Base-by-base conservation (phyloP, 2,113 vertebrate genomes). In the Dipodomys spectabilis region DNA sequence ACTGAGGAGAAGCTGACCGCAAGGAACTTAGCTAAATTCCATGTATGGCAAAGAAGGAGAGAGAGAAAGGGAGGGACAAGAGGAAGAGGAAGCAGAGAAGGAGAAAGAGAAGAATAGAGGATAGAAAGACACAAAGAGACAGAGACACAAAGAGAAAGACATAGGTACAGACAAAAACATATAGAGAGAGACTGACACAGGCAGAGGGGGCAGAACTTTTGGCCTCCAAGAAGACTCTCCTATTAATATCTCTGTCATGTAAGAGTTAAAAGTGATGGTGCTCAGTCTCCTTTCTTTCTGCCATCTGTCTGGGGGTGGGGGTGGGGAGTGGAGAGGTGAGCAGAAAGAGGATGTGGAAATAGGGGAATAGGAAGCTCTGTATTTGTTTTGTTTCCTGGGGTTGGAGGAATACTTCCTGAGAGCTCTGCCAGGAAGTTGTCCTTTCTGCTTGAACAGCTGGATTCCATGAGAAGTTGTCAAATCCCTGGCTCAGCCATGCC, bases 371-470 rank as follows among this genome's bases (percentile, higher is more conserved):
- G 95, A 94, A 96, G 75, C 57, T 69, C 89, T 75, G 79, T 81
- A 75, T 91, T 96, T 96, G 72, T 90, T 94, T 93, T 93, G 57
- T 74, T 97, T 96, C 93, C 86, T 84, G 91, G 79, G 53, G 71
- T 30, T 74, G 53, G 88, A 57, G 67, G 68, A 25, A 18, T 1
- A 23, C 53, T 96, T 96, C 94, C 96, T 96, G 93, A 92, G 49
- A 60, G 49, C 89, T 92, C 71, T 60, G 93, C n/a, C 68, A 87
- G 94, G 93, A 96, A 95, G 90, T 82, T 86, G 84, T 94, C 83
- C 22, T 94, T 95, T 92, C 86, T 89, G 94, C 73, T 86, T 45
- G 32, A 86, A 45, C 69, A 86, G 65, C 68, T 74, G 18, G 75
- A 69, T 91, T 60, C 60, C 49, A 11, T 7, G 75, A 84, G 75